A percentile compares a stretch with the other conserved stretches of the same genome.
Evolutionary conservation across 1,140 invertebrate species (phyloP).

Genomic region (Planococcus citri): DNA sequence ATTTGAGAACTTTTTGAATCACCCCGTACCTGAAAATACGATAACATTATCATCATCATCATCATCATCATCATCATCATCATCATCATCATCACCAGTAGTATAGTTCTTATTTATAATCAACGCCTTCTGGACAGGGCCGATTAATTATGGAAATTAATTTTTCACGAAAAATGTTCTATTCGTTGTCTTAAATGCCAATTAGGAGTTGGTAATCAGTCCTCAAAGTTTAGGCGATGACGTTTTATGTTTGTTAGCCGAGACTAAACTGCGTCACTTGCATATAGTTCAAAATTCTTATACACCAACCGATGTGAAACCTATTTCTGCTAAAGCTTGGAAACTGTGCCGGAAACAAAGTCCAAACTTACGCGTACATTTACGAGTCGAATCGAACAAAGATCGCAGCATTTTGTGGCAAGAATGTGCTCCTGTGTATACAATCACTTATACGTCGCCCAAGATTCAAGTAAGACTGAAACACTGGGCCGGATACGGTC

Average conservation of each 20-base stretch:
- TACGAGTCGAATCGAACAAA: conserved; percentile 29
- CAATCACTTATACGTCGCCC: conserved; percentile 38
- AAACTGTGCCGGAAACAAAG: conserved; percentile 31
- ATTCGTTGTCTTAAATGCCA: not conserved
- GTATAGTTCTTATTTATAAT: not conserved
- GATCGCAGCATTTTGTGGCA: conserved; percentile 39
- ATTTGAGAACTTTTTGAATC: too few species aligned
- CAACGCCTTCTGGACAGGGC: not conserved
- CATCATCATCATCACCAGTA: too few species aligned
- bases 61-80: too few species aligned
- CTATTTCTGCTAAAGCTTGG: conserved; percentile 33
- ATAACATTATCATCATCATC: too few species aligned
- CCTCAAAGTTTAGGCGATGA: conserved; percentile 73
- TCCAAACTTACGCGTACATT: conserved; percentile 35
- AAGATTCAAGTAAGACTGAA: conserved; percentile 33
- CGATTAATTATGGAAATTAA: not conserved
- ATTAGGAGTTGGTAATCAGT: conserved; percentile 53
- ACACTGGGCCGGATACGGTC: not conserved
- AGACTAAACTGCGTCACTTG: conserved; percentile 52
- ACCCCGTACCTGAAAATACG: too few species aligned
- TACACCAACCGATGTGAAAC: conserved; percentile 28
- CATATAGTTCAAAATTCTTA: conserved; percentile 61
- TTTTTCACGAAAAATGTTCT: not conserved
- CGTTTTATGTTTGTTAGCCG: conserved; percentile 51
- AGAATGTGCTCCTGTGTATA: conserved; percentile 37